Conservation (phyloP, 2,888 invertebrate genomes). For the Creontiades dilutus region DNA sequence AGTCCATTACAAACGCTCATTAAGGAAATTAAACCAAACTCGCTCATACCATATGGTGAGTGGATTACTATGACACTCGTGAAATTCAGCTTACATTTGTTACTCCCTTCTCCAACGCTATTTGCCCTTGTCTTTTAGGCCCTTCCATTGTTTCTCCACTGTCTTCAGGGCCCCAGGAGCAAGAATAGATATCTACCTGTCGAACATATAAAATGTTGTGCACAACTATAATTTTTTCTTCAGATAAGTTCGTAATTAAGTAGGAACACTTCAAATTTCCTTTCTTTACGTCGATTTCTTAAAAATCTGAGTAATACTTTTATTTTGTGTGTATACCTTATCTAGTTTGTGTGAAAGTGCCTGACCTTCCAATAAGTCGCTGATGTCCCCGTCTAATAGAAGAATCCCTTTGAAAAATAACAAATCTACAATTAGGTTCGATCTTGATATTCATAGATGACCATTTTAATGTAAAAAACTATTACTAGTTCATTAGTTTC, state of each 20-base stretch:
- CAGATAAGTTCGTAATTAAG: too few relatives aligned
- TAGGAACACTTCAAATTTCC: too few relatives aligned
- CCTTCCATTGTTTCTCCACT: conserved; percentile 93
- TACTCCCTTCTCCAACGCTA: conserved; percentile 88
- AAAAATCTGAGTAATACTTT: too few relatives aligned
- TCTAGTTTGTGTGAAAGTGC: conserved; percentile 88
- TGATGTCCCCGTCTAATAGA: conserved; percentile 92
- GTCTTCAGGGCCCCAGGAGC: conserved; percentile 96
- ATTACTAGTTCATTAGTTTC: too few relatives aligned
- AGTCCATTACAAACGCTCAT: too few relatives aligned
- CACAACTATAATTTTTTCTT: too few relatives aligned
- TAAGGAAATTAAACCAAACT: too few relatives aligned
- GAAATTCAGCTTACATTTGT: neutral
- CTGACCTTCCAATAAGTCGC: conserved; percentile 91
- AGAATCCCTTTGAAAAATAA: conserved; percentile 83
- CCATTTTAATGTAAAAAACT: too few relatives aligned
- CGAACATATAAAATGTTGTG: neutral
- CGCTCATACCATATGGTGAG: too few relatives aligned
- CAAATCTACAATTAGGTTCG: neutral
- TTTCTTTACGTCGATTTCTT: too few relatives aligned
- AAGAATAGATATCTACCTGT: conserved; percentile 91
- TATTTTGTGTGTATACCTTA: conserved; percentile 77
- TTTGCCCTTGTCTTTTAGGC: conserved; percentile 88
- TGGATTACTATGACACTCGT: too few relatives aligned
- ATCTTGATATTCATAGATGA: neutral